Evolutionary conservation across 2,888 invertebrate species (phyloP), one percentile per base, ranked within the genome.

Genomic region (Ommatoiulus sabulosus): DNA sequence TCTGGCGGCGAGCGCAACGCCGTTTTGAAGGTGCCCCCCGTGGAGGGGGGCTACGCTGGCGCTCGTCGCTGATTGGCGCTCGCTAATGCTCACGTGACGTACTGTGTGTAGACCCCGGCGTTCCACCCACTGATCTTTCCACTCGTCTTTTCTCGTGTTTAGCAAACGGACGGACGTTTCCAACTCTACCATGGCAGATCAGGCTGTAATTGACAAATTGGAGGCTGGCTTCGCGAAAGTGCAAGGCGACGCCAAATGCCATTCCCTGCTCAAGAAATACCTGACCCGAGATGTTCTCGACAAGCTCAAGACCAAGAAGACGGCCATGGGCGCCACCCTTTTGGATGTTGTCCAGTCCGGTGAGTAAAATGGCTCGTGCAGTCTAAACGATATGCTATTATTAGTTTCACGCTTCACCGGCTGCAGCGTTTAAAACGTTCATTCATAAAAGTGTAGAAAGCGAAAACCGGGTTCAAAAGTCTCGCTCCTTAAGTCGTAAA

Each of bases 261-360:
- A 98, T 94, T 98, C 98, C 90, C 95, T 99, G 93, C 94, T 99
- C 94, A 99, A 98, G 95, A 98, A 98, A 94, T 96, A 97, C 94
- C 95, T 98, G 92, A 96, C 97, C 93, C 96, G 95, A 94, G 97
- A 97, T 92, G 94, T 98, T 90, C 97, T 98, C 93, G 97, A 98
- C 92, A 95, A 95, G 92, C 95, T 97, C 90, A 98, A 98, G 95
- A 96, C 95, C 93, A 96, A 96, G 95, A 97, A 97, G 94, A 98
- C 98, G 90, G 95, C 96, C 91, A 97, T 98, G 93, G 97, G 97
- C 91, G 98, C 98, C 90, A 96, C 97, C 90, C 95, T 98, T 90
- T 94, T 98, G 93, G 98, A 98, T 94, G 96, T 97, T 92, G 97
- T 98, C 93, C 98, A 98, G 93, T 98, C 98, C 91, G 99, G 98